Percentiles rank a stretch among this genome's conserved stretches.
Evolutionary conservation across 2,888 invertebrate species (phyloP).

Genomic region (Drosophila neonasuta): DNA sequence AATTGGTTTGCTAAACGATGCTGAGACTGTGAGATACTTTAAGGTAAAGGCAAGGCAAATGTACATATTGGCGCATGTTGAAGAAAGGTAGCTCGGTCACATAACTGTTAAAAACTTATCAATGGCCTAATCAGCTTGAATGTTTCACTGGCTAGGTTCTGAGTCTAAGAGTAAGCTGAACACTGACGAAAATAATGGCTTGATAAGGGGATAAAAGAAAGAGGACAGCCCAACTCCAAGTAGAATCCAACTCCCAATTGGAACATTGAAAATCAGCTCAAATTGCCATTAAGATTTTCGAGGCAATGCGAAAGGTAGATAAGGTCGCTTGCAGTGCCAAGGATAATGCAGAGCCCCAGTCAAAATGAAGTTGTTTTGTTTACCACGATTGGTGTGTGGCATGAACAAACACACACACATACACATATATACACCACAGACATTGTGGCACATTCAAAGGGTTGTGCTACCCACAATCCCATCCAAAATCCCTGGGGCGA

Average conservation of each 20-base stretch:
- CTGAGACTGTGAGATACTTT: constrained; percentile 4
- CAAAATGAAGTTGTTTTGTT: constrained; percentile 61
- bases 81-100: constrained; percentile 19
- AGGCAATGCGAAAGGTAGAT: constrained; percentile 61
- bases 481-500: constrained; percentile 68
- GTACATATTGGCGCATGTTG: constrained; percentile 4
- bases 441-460: constrained; percentile 54
- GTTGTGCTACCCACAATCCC: constrained; percentile 53
- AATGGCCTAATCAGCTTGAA: constrained; percentile 64
- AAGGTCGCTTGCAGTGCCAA: constrained; percentile 40
- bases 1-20: constrained; percentile 50
- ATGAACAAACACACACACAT: constrained; percentile 7
- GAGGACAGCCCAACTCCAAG: constrained; percentile 29
- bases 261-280: constrained; percentile 83
- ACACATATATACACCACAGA: not conserved
- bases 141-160: constrained; percentile 25
- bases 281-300: constrained; percentile 82
- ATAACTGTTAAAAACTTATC: constrained; percentile 63
- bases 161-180: not conserved
- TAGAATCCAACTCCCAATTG: constrained; percentile 79
- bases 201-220: constrained; percentile 64
- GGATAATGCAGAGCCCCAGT: constrained; percentile 60
- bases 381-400: constrained; percentile 49
- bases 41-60: not conserved
- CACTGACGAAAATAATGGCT: constrained; percentile 68